Percentiles rank a stretch among this genome's conserved stretches.
phyloP scores from a whole-genome alignment of 1,140 invertebrate species.

The Trypoxylus dichotomus region DNA sequence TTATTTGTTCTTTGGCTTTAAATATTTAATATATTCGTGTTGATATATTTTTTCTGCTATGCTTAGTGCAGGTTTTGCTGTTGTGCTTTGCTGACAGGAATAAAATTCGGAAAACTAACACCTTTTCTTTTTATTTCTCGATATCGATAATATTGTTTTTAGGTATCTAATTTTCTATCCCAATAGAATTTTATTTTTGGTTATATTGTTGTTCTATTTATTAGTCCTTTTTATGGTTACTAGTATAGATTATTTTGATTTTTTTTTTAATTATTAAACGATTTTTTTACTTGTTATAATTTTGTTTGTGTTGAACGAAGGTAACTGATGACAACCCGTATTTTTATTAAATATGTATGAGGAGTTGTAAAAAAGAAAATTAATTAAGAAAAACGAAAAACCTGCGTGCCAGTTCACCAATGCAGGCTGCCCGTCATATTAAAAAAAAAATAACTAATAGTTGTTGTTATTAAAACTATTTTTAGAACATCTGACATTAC shows the following conservation, averaged over 20 bases:
- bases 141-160: background rate
- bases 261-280: constrained; percentile 13
- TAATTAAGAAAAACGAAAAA: constrained; percentile 12
- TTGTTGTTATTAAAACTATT: constrained; percentile 41
- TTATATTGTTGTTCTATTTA: constrained; percentile 32
- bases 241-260: constrained; percentile 27
- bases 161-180: constrained; percentile 4
- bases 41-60: constrained; percentile 36
- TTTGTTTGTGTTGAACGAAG: constrained; percentile 3
- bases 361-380: constrained; percentile 24
- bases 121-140: constrained; percentile 34
- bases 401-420: constrained; percentile 33
- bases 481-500: constrained; percentile 47
- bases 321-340: constrained; percentile 26
- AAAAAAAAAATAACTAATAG: constrained; percentile 31
- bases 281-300: constrained; percentile 14
- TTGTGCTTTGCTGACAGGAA: constrained; percentile 40
- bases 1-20: constrained; percentile 17
- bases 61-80: constrained; percentile 43
- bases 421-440: constrained; percentile 36
- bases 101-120: constrained; percentile 38
- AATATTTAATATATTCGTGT: constrained; percentile 19
- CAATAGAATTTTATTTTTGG: constrained; percentile 31
- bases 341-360: constrained; percentile 27
- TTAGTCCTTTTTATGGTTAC: constrained; percentile 6